Evolutionary conservation across 2,888 invertebrate species (phyloP), one percentile per base, ranked within the genome.

Genomic region (Caenorhabditis sp.): DNA sequence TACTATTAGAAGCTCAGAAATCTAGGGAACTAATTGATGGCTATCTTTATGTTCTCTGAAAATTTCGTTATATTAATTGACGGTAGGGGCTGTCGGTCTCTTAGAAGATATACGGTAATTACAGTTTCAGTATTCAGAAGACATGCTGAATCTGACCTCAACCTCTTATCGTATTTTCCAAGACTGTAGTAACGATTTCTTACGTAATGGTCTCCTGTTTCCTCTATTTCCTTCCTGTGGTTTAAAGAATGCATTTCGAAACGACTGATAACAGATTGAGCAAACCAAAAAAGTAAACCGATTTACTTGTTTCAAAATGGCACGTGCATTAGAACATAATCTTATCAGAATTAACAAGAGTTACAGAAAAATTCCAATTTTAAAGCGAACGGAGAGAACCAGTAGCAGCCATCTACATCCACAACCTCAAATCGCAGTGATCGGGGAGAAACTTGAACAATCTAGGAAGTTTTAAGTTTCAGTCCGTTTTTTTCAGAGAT

Each of bases 391-490:
- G 58, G 16, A 58, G 24, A 14, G n/a, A n/a, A 10, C 61, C 61
- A 16, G 61, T 44, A 26, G 41, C 8, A 22, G 19, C 7, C 38
- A 12, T 38, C 4, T 35, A 8, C 31, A n/a, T n/a, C n/a, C n/a
- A n/a, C n/a, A n/a, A n/a, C 31, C 16, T 63, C 28, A 63, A 28
- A 63, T n/a, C 4, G 22, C 44, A 28, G 24, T 44, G n/a, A 44
- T 16, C 16, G 22, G 8, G 26, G 24, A n/a, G 4, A 47, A 44
- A 47, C 6, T 44, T 19, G 0, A 12, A 38, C 12, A n/a, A 44
- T 44, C 63, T 63, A 44, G 6, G 63, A 47, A n/a, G 41, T 63
- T 44, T 63, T 63, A 7, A 63, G 26, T 44, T 63, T 63, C n/a
- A 8, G 3, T 28, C 24, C 44, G 14, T 28, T 63, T 63, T 12